Conservation (phyloP, 2,113 vertebrate species). For the Vimba vimba region DNA sequence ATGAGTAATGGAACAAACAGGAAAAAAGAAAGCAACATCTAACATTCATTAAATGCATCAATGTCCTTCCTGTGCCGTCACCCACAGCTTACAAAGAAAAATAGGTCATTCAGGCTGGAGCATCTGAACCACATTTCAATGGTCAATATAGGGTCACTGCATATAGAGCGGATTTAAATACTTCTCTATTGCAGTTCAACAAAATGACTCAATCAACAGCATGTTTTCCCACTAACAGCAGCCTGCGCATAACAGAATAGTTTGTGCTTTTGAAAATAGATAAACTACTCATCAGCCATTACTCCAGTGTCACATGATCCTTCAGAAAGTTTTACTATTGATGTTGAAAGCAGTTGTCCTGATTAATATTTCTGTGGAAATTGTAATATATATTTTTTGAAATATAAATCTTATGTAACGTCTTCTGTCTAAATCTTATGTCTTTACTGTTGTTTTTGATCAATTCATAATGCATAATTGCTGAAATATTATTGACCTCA, state of each 20-base stretch:
- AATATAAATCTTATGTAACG: background rate
- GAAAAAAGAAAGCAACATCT: conserved; percentile 42
- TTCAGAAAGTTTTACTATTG: background rate
- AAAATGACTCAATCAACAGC: conserved; percentile 9
- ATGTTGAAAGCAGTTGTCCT: too few species aligned
- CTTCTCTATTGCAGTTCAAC: conserved; percentile 4
- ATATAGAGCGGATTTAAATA: conserved; percentile 42
- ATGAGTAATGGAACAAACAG: conserved; percentile 55
- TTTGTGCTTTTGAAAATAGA: background rate
- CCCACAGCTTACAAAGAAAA: conserved; percentile 40
- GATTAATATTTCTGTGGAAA: background rate
- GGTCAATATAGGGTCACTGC: conserved; percentile 47
- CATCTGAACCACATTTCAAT: conserved; percentile 49
- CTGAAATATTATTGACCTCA: too few species aligned
- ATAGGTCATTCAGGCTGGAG: conserved; percentile 53
- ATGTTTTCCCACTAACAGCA: background rate
- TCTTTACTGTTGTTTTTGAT: too few species aligned
- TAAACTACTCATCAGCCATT: background rate
- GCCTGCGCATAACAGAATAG: background rate
- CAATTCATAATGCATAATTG: too few species aligned
- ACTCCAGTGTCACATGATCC: background rate
- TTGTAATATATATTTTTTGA: background rate
- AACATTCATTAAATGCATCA: conserved; percentile 53
- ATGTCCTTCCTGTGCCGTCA: conserved; percentile 46
- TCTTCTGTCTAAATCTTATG: too few species aligned